Conservation (phyloP, 2,888 invertebrate genomes). For the Neoitamus cyanurus region DNA sequence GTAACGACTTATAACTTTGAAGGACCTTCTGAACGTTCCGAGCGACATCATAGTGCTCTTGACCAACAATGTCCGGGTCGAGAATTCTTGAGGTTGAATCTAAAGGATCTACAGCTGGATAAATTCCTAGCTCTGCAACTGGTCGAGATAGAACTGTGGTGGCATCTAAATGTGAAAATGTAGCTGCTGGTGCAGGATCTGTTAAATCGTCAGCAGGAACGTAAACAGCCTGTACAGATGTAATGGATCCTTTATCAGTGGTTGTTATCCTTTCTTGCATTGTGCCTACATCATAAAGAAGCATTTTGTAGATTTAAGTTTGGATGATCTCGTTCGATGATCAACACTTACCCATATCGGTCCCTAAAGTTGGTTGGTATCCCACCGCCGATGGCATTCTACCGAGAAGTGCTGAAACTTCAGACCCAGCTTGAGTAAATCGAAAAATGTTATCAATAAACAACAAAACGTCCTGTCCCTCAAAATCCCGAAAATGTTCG, state of each 20-base stretch:
- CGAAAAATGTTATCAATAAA: slow-evolving; percentile 98
- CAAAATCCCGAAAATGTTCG: slow-evolving; percentile 93
- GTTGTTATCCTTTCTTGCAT: slow-evolving; percentile 98
- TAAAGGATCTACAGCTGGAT: slow-evolving; percentile 94
- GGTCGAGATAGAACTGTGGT: slow-evolving; percentile 93
- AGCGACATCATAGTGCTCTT: slow-evolving; percentile 88
- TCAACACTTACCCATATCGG: slow-evolving; percentile 86
- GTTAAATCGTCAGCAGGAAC: slow-evolving; percentile 97
- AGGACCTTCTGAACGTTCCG: slow-evolving; percentile 92
- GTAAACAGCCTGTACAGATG: slow-evolving; percentile 94
- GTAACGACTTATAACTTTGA: slow-evolving; percentile 81
- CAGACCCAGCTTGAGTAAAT: slow-evolving; percentile 92
- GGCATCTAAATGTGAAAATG: slow-evolving; percentile 96
- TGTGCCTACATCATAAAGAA: slow-evolving; percentile 63
- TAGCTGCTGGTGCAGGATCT: slow-evolving; percentile 95
- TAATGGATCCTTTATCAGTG: slow-evolving; percentile 94
- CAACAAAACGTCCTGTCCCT: slow-evolving; percentile 93
- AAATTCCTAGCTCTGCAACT: slow-evolving; percentile 92
- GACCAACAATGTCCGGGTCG: slow-evolving; percentile 91
- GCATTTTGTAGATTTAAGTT: neutral
- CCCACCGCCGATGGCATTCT: slow-evolving; percentile 96
- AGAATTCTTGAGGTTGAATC: slow-evolving; percentile 95
- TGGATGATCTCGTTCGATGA: neutral
- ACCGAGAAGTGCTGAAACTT: slow-evolving; percentile 89
- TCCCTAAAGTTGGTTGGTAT: slow-evolving; percentile 94